Base-by-base conservation (phyloP, 1,140 invertebrate genomes). In the Monochamus saltuarius region DNA sequence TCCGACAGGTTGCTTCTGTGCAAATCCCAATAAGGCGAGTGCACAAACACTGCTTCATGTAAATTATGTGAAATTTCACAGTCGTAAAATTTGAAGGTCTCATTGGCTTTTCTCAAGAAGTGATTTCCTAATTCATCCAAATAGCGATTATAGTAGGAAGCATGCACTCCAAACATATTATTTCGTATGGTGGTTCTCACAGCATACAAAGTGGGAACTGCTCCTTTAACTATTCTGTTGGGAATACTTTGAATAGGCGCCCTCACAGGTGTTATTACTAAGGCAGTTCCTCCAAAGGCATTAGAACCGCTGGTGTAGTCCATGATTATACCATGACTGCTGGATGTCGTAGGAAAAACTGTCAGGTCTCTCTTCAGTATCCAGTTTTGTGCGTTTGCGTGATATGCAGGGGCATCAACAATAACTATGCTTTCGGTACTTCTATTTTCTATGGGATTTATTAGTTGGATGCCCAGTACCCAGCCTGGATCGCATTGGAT, bases 61-160 rank as follows among this genome's bases (percentile, higher is more conserved):
- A 79, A 75, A 73, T 94, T 95, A 62, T 89, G 85, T 13, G 88
- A 88, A 59, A 95, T 86, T 69, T 93, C 89, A 65, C 88, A 91
- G 50, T 85, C 85, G 45, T 91, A 77, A 37, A 94, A 76, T 69
- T 89, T 86, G 8, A 96, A 87, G 0, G 89, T 89, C 76, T 95
- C 93, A 72, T 96, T 96, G 0, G 89, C 84, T 76, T 94, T 92
- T 19, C 94, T 79, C 56, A 96, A 77, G 69, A 90, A 94, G 69
- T 92, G 86, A 73, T 95, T 89, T 0, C 89, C 91, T 42, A 87
- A 75, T 74, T 94, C 90, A 71, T 92, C 89, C 19, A 91, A 77
- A 71, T 91, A 92, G 16, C 90, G 82, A 77, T 97, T 97, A 73
- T 97, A 98, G 74, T 94, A 96, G 2, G 88, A 86, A 0, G 88